A percentile compares a stretch with the other conserved stretches of the same genome.
phyloP scores from a whole-genome alignment of 2,888 invertebrate species.

The Cephus pulcher region DNA sequence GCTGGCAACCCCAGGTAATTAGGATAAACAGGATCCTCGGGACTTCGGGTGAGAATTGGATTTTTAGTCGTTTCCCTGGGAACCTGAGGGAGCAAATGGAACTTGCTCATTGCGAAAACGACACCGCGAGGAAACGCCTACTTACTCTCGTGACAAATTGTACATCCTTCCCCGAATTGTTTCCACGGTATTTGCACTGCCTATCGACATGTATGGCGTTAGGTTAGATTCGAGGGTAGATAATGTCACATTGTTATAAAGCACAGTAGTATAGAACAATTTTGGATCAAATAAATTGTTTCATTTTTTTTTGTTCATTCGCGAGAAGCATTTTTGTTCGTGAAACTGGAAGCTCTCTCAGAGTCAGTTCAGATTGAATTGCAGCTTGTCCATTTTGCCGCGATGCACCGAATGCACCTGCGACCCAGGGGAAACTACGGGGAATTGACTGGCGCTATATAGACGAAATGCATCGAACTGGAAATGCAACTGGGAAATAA shows the following conservation, averaged over 20 bases:
- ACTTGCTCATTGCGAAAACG: background rate
- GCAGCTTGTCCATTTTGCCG: background rate
- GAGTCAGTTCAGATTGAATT: background rate
- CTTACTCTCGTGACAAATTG: background rate
- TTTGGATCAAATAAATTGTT: background rate
- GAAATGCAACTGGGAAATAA: background rate
- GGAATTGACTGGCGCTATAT: background rate
- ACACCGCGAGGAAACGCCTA: background rate
- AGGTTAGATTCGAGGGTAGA: background rate
- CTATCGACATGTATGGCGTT: background rate
- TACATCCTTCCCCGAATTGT: background rate
- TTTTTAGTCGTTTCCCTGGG: background rate
- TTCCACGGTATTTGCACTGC: background rate
- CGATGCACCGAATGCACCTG: background rate
- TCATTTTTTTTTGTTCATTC: background rate
- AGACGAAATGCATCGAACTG: background rate
- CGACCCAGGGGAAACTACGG: background rate
- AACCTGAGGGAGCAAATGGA: background rate
- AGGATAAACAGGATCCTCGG: background rate
- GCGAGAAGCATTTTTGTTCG: background rate
- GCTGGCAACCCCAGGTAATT: background rate
- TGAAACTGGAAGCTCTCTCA: background rate
- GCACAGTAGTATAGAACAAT: background rate
- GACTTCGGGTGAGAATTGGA: background rate
- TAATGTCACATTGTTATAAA: background rate